phyloP scores from a whole-genome alignment of 2,113 vertebrate genomes.

The Sylvia atricapilla region DNA sequence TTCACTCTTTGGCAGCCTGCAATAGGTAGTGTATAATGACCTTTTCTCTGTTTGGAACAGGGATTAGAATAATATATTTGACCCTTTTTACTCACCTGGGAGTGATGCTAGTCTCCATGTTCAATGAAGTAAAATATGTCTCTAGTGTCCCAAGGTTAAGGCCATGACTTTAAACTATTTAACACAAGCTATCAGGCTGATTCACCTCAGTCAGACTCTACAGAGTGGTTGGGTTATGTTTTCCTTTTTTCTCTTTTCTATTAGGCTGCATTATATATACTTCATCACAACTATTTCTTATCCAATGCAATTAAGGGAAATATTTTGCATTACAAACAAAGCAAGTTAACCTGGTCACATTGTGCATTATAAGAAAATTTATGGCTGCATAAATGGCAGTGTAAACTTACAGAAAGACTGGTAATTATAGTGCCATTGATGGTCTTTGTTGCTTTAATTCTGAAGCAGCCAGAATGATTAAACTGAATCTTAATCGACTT shows the following conservation, averaged over 20 bases:
- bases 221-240: not conserved
- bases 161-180: constrained; percentile 79
- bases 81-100: constrained; percentile 80
- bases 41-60: constrained; percentile 84
- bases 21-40: constrained; percentile 76
- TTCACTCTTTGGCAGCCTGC: constrained; percentile 75
- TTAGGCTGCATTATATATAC: constrained; percentile 60
- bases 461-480: constrained; percentile 98
- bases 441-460: constrained; percentile 95
- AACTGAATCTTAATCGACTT: constrained; percentile 99
- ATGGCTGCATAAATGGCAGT: constrained; percentile 92
- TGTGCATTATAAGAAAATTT: constrained; percentile 88
- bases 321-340: constrained; percentile 81
- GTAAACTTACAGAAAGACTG: constrained; percentile 96
- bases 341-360: constrained; percentile 77
- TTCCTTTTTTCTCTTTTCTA: not conserved
- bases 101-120: constrained; percentile 76
- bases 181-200: constrained; percentile 69
- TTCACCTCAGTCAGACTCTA: constrained; percentile 61
- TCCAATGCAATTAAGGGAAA: constrained; percentile 75
- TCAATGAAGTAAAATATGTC: constrained; percentile 82
- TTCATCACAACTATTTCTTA: constrained; percentile 72
- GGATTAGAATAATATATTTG: constrained; percentile 86
- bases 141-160: constrained; percentile 78
- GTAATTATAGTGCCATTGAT: constrained; percentile 97